Evolutionary conservation across 2,888 invertebrate species (phyloP), one percentile per base, ranked within the genome.

Genomic region (Camponotus fellah): DNA sequence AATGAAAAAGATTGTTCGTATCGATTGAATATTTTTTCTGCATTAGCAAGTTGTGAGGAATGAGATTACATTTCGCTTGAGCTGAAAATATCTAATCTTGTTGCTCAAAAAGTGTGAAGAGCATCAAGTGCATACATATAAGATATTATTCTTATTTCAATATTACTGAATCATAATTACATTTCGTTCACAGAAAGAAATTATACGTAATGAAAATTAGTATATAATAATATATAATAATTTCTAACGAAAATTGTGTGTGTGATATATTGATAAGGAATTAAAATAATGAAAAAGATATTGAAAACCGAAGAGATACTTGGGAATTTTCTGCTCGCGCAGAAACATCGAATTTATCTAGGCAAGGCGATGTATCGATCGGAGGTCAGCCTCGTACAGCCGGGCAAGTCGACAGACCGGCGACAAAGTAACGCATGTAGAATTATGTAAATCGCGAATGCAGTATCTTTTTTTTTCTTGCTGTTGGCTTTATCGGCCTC

Each of bases 391-490:
- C 37, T 56, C 62, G 62, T 37, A 46, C 80, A 53, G 49, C 81
- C 62, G 62, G 81, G 62, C 81, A 62, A 74, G 46, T 17, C 53
- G 74, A 58, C 37, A 46, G 40, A 21, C 43, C 26, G 26, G 43
- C 49, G 64, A 77, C 53, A 65, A 77, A 76, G 40, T 34, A 49
- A 77, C 53, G 81, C 64, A 74, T 71, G 74, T 72, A 72, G 49
- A 60, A 79, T 79, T 79, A 79, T 79, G 79, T 40, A 72, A 79
- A 79, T 79, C 26, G 74, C 34, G 46, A 34, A 26, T 79, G 60
- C 74, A 56, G 17, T 37, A 12, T 56, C 1, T 21, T 10, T 12
- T 21, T 56, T n/a, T 21, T 56, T 56, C 12, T 56, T 9, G 14
- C 40, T 26, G 40, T 26, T 12, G 17, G 53, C 56, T 77, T 56